Conservation (phyloP, 2,888 invertebrate genomes). For the Leptinotarsa rubiginosa region DNA sequence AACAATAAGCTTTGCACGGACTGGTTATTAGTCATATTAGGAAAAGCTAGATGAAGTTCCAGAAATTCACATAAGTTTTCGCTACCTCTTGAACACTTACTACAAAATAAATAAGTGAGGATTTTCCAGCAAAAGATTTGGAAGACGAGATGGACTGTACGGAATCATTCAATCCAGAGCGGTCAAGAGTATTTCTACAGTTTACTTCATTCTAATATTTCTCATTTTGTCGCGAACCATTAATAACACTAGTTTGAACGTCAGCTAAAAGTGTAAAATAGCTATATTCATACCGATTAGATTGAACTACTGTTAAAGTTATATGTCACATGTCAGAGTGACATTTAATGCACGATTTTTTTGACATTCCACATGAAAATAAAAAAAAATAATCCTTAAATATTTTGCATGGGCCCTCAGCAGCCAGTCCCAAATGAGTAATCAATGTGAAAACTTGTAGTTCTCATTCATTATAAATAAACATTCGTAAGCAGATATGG, state of each 20-base stretch:
- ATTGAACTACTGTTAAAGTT: slow-evolving; percentile 1
- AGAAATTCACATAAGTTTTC: too few relatives aligned
- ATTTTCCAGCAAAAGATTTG: too few relatives aligned
- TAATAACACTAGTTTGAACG: background rate
- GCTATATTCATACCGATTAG: background rate
- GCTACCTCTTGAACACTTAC: too few relatives aligned
- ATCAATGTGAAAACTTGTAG: slow-evolving; percentile 18
- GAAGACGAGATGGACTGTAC: too few relatives aligned
- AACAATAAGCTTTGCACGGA: too few relatives aligned
- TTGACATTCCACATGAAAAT: slow-evolving; percentile 25
- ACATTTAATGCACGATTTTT: background rate
- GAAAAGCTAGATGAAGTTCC: too few relatives aligned
- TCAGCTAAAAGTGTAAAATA: background rate
- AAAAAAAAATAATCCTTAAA: slow-evolving; percentile 34
- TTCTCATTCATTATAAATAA: slow-evolving; percentile 1
- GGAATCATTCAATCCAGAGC: too few relatives aligned
- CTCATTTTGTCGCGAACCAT: background rate
- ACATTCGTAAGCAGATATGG: slow-evolving; percentile 30
- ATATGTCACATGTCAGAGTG: background rate
- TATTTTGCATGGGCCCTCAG: slow-evolving; percentile 14
- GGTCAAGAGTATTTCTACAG: too few relatives aligned
- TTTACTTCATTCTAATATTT: too few relatives aligned
- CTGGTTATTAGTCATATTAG: too few relatives aligned
- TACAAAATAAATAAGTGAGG: too few relatives aligned
- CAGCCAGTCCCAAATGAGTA: slow-evolving; percentile 29